Evolutionary conservation across 2,888 invertebrate species (phyloP).

Genomic region (Sinelater perroti): DNA sequence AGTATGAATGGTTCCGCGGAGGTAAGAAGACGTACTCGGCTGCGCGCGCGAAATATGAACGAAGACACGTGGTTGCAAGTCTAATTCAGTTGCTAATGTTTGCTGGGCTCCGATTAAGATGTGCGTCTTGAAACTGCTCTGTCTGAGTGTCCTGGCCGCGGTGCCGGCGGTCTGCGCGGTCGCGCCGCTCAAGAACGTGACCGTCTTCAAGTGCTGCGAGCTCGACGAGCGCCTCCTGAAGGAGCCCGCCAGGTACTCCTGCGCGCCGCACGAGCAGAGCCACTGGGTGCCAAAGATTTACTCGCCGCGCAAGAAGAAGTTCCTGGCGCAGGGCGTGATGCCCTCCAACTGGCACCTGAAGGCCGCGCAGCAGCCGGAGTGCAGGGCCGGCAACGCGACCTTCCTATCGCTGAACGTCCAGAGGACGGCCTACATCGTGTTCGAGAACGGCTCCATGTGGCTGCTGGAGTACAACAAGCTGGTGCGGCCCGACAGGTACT

Average conservation of each 20-base stretch:
- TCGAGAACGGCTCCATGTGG: slow-evolving; percentile 72
- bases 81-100: slow-evolving; percentile 8
- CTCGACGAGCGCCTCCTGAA: slow-evolving; percentile 40
- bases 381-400: slow-evolving; percentile 53
- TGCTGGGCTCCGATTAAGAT: background rate
- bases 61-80: slow-evolving; percentile 39
- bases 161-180: too few relatives aligned
- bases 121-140: too few relatives aligned
- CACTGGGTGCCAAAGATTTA: slow-evolving; percentile 52
- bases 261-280: slow-evolving; percentile 6
- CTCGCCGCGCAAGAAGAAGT: slow-evolving; percentile 61
- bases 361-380: slow-evolving; percentile 53
- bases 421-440: slow-evolving; percentile 58
- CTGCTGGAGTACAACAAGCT: slow-evolving; percentile 62
- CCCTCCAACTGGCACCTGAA: slow-evolving; percentile 64
- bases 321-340: slow-evolving; percentile 57
- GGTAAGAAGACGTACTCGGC: slow-evolving; percentile 7
- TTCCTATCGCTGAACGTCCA: slow-evolving; percentile 47
- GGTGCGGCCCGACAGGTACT: slow-evolving; percentile 69
- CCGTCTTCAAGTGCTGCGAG: slow-evolving; percentile 58
- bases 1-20: slow-evolving; percentile 31
- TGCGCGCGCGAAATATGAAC: slow-evolving; percentile 34
- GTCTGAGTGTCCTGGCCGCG: too few relatives aligned
- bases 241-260: slow-evolving; percentile 48
- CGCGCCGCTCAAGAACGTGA: slow-evolving; percentile 40